Percentiles rank a stretch among this genome's conserved stretches.
Evolutionary conservation across 2,113 vertebrate genomes (phyloP).

Genomic region (Engystomops pustulosus): DNA sequence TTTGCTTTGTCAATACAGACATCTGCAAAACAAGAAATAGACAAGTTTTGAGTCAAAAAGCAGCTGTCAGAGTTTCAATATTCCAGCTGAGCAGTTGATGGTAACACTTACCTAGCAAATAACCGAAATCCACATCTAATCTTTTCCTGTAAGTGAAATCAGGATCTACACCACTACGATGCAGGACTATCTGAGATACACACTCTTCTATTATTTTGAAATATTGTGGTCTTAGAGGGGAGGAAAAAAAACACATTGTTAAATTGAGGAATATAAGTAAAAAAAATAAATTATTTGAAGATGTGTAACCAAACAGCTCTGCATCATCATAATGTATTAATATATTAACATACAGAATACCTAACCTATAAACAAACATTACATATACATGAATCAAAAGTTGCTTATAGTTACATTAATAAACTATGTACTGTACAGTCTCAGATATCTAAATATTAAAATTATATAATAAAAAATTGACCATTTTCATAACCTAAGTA

Average conservation of each 20-base stretch:
- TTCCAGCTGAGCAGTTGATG: neutral
- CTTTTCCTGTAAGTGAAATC: conserved; percentile 96
- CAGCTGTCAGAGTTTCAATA: neutral
- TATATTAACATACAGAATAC: no score
- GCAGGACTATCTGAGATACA: conserved; percentile 94
- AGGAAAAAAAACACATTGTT: conserved; percentile 24
- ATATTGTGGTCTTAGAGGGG: conserved; percentile 84
- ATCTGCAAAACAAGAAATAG: conserved; percentile 76
- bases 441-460: no score
- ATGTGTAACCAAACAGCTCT: no score
- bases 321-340: no score
- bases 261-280: neutral
- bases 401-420: no score
- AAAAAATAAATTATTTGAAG: no score
- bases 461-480: no score
- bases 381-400: no score
- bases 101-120: conserved; percentile 84
- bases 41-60: neutral
- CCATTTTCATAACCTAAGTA: no score
- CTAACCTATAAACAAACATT: no score
- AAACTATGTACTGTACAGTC: no score
- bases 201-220: conserved; percentile 98
- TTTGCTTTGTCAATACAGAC: conserved; percentile 88
- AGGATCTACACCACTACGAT: conserved; percentile 91
- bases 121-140: conserved; percentile 90